A percentile compares a stretch with the other conserved stretches of the same genome.
Conservation (phyloP, 2,888 invertebrate species). For the Ennomos erosarius region DNA sequence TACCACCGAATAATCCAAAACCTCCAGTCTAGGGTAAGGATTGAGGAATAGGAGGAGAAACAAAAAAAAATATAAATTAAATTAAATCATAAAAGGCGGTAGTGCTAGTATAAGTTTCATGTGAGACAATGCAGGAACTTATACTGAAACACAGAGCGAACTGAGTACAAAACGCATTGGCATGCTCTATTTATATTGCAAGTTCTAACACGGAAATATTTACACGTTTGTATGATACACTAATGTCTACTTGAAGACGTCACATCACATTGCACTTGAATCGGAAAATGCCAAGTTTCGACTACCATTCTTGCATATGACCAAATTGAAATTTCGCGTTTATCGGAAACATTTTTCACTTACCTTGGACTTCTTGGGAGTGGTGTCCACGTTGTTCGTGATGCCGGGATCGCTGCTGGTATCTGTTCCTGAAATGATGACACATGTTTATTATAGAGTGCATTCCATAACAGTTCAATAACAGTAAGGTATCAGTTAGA, state of each 20-base stretch:
- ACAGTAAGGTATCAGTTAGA: no score
- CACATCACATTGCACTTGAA: conserved; percentile 39
- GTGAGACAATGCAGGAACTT: conserved; percentile 44
- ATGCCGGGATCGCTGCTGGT: conserved; percentile 78
- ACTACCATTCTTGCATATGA: conserved; percentile 64
- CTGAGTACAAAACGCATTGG: conserved; percentile 59
- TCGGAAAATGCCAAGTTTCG: conserved; percentile 35
- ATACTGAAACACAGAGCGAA: conserved; percentile 55
- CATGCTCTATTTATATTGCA: conserved; percentile 56
- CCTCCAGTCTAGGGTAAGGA: conserved; percentile 68
- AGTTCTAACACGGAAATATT: conserved; percentile 69
- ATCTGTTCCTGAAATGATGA: conserved; percentile 71
- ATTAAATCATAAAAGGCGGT: conserved; percentile 62
- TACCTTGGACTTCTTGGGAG: conserved; percentile 80
- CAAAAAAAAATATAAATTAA: conserved; percentile 62
- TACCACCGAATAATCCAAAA: conserved; percentile 73
- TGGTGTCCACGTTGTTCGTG: conserved; percentile 77
- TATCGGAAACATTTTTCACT: conserved; percentile 33
- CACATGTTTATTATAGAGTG: not conserved
- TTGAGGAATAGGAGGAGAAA: conserved; percentile 64
- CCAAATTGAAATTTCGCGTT: conserved; percentile 10
- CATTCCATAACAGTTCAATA: no score
- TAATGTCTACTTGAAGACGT: conserved; percentile 52
- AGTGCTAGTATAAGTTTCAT: conserved; percentile 39
- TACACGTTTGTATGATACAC: conserved; percentile 66